Conservation (phyloP, 2,888 invertebrate species). For the Drosophila pseudotakahashii region DNA sequence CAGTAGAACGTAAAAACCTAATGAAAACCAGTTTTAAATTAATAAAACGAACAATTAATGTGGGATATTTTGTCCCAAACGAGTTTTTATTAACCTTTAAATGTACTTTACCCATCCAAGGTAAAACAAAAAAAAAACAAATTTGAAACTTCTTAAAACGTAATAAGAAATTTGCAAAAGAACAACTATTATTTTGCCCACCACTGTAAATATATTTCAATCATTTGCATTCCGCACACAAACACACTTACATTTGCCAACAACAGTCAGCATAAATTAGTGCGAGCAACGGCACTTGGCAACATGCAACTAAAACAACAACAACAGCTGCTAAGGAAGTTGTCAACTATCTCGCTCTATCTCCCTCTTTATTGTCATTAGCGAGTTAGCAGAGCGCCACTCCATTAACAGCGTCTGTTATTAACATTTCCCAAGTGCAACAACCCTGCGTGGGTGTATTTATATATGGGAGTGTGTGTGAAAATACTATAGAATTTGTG, state of each 20-base stretch:
- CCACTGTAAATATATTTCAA: constrained; percentile 52
- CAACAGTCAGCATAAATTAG: constrained; percentile 54
- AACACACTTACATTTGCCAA: constrained; percentile 28
- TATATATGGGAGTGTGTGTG: constrained; percentile 6
- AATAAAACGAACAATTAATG: not conserved
- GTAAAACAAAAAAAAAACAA: not conserved
- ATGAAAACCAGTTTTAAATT: not conserved
- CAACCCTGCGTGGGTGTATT: constrained; percentile 47
- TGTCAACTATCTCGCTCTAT: constrained; percentile 19
- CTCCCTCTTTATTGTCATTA: constrained; percentile 20
- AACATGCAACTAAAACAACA: constrained; percentile 51
- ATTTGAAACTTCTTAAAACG: not conserved
- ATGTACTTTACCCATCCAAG: not conserved
- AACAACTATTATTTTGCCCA: not conserved
- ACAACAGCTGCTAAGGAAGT: constrained; percentile 16
- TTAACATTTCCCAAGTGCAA: constrained; percentile 60
- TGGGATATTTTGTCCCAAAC: not conserved
- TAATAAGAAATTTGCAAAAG: not conserved
- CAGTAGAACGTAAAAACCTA: not conserved
- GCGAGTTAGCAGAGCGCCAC: constrained; percentile 27
- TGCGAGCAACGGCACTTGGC: constrained; percentile 67
- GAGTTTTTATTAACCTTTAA: not conserved
- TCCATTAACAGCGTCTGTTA: constrained; percentile 25
- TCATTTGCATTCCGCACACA: constrained; percentile 63
- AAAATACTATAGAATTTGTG: constrained; percentile 26